Base-by-base conservation (phyloP, 2,888 invertebrate genomes). In the Tiphia femorata region DNA sequence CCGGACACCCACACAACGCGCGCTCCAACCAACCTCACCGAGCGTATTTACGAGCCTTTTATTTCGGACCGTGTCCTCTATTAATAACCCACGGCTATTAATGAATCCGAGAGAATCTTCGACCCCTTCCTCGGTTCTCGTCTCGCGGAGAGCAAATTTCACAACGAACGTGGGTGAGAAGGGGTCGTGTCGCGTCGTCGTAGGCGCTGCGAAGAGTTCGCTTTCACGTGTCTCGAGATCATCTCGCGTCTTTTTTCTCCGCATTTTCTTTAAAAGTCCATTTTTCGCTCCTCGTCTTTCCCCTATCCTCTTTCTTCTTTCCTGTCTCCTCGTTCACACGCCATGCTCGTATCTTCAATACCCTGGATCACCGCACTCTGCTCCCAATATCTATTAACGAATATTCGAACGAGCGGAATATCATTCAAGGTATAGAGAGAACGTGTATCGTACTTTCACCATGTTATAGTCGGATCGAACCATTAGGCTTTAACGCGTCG, bases 1-100 rank as follows among this genome's bases (percentile, higher is more conserved):
- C 73, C 72, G 79, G 73, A 80, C 80, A 80, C 80, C 78, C 78
- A 76, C 78, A 57, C 47, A 21, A n/a, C 37, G 16, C 29, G 3
- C 27, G 23, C 27, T 8, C 14, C 25, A 43, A 23, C 41, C 5
- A 8, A 4, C 43, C 17, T 33, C 55, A 52, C 37, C 55, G n/a
- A n/a, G n/a, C n/a, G 53, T 69, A 67, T 75, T 79, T 72, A 73
- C 66, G 74, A 64, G 65, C 68, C 72, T 69, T 74, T 70, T 76
- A 76, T 77, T 76, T 72, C 69, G 50, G 68, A 62, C 62, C 71
- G 67, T 67, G 75, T 76, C 73, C 74, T 70, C 75, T 79, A 76
- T 79, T 80, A 78, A 78, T 77, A 77, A 76, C 75, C 65, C 19
- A 29, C 62, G 56, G 49, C 56, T 70, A 75, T 75, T 75, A 75